Percentiles rank a stretch among this genome's conserved stretches.
These are phyloP conservation scores for Harpalus rubripes DNA, from an alignment of 2,888 invertebrate genomes.

Conservation along the genomic window DNA sequence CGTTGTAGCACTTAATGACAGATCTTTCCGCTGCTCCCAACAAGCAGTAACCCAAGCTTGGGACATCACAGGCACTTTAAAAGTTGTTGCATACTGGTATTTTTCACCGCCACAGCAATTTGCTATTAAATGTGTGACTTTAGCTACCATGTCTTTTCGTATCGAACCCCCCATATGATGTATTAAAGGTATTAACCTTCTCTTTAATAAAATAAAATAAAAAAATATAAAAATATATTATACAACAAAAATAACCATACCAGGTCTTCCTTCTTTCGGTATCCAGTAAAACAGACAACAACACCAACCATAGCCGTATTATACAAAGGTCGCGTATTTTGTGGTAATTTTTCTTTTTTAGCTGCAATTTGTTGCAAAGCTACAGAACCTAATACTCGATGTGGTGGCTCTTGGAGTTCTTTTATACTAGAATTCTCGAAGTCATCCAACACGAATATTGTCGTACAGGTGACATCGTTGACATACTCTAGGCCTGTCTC, in stretches of 20 bases:
- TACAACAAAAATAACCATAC: constrained; percentile 79
- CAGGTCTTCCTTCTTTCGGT: constrained; percentile 93
- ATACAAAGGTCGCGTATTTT: constrained; percentile 90
- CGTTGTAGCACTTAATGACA: constrained; percentile 85
- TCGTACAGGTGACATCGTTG: constrained; percentile 81
- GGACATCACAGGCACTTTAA: constrained; percentile 92
- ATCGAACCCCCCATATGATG: constrained; percentile 98
- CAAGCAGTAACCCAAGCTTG: constrained; percentile 92
- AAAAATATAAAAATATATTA: constrained; percentile 68
- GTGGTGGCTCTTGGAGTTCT: constrained; percentile 82
- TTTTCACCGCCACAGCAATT: constrained; percentile 94
- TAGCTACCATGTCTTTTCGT: constrained; percentile 91
- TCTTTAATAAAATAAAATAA: constrained; percentile 79
- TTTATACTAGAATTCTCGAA: constrained; percentile 87
- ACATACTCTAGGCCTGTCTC: constrained; percentile 82
- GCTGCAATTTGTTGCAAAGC: constrained; percentile 88
- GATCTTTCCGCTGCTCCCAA: constrained; percentile 89
- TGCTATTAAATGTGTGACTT: constrained; percentile 96
- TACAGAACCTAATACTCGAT: constrained; percentile 89
- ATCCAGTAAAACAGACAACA: constrained; percentile 95
- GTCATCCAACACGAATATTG: constrained; percentile 86
- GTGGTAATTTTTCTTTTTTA: constrained; percentile 85
- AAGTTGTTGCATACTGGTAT: constrained; percentile 95
- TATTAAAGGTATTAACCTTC: constrained; percentile 91
- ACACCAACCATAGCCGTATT: constrained; percentile 93